Conservation (phyloP, 1,140 invertebrate species). For the Diabrotica virgifera region DNA sequence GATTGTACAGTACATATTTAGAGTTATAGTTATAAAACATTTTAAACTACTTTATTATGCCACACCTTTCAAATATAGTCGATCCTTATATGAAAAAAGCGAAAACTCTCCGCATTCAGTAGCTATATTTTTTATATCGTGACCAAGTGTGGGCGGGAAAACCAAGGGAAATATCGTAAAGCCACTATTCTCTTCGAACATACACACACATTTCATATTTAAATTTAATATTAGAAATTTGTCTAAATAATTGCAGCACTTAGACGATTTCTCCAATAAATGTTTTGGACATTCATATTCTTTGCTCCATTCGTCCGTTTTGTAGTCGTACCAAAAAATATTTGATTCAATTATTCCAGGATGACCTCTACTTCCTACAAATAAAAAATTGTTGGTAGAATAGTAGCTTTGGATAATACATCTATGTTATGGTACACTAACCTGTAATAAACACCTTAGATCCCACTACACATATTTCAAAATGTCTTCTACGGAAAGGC, state of each 20-base stretch:
- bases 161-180: constrained; percentile 4
- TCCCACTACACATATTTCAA: constrained; percentile 35
- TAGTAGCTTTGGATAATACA: too few relatives aligned
- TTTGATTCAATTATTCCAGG: constrained; percentile 39
- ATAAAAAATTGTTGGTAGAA: not conserved
- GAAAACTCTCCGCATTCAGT: too few relatives aligned
- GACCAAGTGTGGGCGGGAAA: too few relatives aligned
- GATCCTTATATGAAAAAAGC: constrained; percentile 31
- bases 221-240: constrained; percentile 34
- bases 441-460: constrained; percentile 35
- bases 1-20: too few relatives aligned
- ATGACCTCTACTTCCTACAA: constrained; percentile 36
- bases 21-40: not conserved
- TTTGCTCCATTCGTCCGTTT: constrained; percentile 24
- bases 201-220: constrained; percentile 30
- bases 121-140: too few relatives aligned
- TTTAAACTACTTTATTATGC: not conserved
- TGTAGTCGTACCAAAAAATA: constrained; percentile 38
- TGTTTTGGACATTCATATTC: not conserved
- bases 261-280: constrained; percentile 24
- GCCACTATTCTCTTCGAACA: constrained; percentile 20
- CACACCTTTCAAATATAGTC: constrained; percentile 40
- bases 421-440: not conserved
- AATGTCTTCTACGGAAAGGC: constrained; percentile 37
- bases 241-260: constrained; percentile 36